Evolutionary conservation across 2,888 invertebrate genomes (phyloP), one percentile per base, ranked within the genome.

Genomic region (Troides helena): DNA sequence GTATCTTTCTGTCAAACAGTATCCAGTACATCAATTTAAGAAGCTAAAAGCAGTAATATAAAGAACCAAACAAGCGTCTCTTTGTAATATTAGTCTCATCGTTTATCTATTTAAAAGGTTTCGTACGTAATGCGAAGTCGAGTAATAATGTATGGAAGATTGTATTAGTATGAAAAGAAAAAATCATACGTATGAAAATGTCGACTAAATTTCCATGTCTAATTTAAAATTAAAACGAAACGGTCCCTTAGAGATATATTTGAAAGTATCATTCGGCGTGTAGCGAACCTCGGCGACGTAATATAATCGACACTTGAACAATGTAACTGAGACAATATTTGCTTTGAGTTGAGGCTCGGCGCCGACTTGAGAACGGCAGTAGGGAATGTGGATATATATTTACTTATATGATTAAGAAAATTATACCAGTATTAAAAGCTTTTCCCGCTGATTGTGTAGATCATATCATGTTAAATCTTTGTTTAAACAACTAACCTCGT

Each of bases 221-320:
- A 58, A 50, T 62, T 56, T 62, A 60, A 67, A 67, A 70, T 70
- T 70, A 70, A 67, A 70, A 67, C 67, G 66, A 67, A 67, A 70
- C 63, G 59, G 18, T 63, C 53, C 70, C 67, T 67, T 66, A 63
- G 70, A 63, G 70, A 63, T 70, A 63, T 66, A 70, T 70, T 60
- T 39, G 53, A 63, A 70, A 64, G 67, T 70, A 70, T 70, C 43
- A 70, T 67, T 67, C 67, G 60, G 30, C 57, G 59, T 61, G 59
- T 71, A 62, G 63, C 62, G 67, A 71, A 68, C 70, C 69, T 67
- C 59, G 68, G 69, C 62, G 62, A 70, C 66, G 73, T 71, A 71
- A 70, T 63, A 73, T 67, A 69, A 68, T 71, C 70, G 70, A 71
- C 70, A 71, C 71, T 73, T 71, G 71, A 73, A 72, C 73, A 73